Base-by-base conservation (phyloP, 2,888 invertebrate genomes). In the Cylloceria caligata region DNA sequence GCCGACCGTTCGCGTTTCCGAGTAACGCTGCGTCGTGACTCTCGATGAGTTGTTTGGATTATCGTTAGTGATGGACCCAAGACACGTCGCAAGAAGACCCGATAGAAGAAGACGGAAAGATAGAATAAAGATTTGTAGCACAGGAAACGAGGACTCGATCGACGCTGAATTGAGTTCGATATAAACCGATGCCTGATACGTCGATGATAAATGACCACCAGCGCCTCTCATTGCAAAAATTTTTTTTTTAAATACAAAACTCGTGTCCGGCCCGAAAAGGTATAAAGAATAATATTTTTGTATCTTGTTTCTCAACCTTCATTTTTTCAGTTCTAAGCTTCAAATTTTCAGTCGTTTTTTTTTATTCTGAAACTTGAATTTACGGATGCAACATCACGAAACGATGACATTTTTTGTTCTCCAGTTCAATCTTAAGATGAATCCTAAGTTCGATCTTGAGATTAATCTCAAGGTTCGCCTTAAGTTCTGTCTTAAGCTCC, bases 11-110 rank as follows among this genome's bases (percentile, higher is more conserved):
- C 55, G 47, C 65, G 34, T 45, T 75, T 68, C 45, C 45, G 16
- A 47, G 24, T 74, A 69, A 45, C 36, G 36, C 19, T 49, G 30
- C 60, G 60, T 74, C 74, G 64, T 72, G 64, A 57, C 71, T 72
- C n/a, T 36, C 36, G 57, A 67, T 39, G 30, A 27, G 57, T 47
- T 81, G 81, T 81, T 81, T 81, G 76, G 72, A 42, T 72, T 77
- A 72, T 45, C 67, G 65, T 39, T 42, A 9, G 71, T 13, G 60
- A 60, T 72, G 64, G 52, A 65, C 27, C 62, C 60, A 19, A 60
- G 49, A 19, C 19, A 65, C 65, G 77, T 49, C 30, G 76, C 52
- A 42, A 52, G 68, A 76, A 30, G 45, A 60, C 11, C 36, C 39
- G 55, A 69, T 64, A 57, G 36, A 65, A 64, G 57, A n/a, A 69